Base-by-base conservation (phyloP, 2,113 vertebrate genomes). In the Seriola aureovittata region DNA sequence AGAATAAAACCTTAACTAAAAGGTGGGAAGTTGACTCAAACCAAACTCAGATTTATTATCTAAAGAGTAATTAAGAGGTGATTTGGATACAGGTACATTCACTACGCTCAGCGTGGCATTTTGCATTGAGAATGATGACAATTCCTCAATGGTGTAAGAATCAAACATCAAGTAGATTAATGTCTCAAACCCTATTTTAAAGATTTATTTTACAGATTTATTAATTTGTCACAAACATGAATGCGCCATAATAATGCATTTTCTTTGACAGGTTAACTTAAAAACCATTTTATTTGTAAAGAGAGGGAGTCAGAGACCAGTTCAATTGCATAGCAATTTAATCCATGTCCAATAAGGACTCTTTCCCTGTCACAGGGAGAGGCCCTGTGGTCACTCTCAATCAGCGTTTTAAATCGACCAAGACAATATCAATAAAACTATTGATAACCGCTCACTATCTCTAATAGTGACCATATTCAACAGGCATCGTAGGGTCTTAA, bases 251-350 rank as follows among this genome's bases (percentile, higher is more conserved):
- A 91, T 85, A 84, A 93, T 89, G 89, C 84, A 90, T 91, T 91
- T 85, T 90, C 82, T 88, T 91, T 82, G 87, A 93, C 89, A 92
- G 84, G 76, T 93, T 90, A 93, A 94, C 90, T 93, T 93, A 93
- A 90, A 91, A 93, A 94, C 29, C 91, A 93, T 92, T 92, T 91
- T 90, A 93, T 94, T 90, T 88, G 90, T 87, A 92, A 93, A 94
- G 91, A 93, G 92, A 94, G 93, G 93, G 93, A 95, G 94, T 93
- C 94, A 92, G 94, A 95, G 94, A 95, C 92, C 90, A 95, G 92
- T 94, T 95, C 94, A 95, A 95, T 95, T 96, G 95, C 95, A 96
- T 95, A 96, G 95, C 95, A 96, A 95, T 95, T 96, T 95, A 95
- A 95, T 95, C 92, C 92, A 91, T 91, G 93, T 95, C 93, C 92